phyloP scores from a whole-genome alignment of 2,797 vertebrate genomes.

The Avahi laniger region DNA sequence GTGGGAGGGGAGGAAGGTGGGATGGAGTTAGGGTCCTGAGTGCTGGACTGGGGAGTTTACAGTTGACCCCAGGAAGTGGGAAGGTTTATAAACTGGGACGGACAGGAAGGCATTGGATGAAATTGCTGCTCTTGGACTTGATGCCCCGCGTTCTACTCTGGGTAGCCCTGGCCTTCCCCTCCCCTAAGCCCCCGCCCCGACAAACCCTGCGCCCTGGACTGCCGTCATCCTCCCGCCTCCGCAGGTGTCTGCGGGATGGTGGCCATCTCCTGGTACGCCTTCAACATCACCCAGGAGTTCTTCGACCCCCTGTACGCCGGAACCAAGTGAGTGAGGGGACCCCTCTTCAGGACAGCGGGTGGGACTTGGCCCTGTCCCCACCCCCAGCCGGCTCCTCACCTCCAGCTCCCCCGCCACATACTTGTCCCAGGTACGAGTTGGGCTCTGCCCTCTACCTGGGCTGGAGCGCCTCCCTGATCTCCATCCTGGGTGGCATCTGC shows the following conservation, averaged over 20 bases:
- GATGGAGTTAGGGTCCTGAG: not conserved
- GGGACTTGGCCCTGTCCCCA: rapidly evolving
- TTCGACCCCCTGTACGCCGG: slow-evolving; percentile 90
- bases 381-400: not conserved
- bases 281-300: slow-evolving; percentile 93
- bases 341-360: not conserved
- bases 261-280: slow-evolving; percentile 94
- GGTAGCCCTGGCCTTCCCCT: not conserved
- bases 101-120: not conserved
- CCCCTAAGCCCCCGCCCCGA: not conserved
- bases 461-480: slow-evolving; percentile 91
- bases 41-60: not conserved
- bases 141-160: not conserved
- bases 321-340: slow-evolving; percentile 87
- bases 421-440: slow-evolving; percentile 90
- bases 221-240: not conserved
- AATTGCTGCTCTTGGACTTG: not conserved
- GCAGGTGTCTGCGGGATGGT: slow-evolving; percentile 92
- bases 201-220: not conserved
- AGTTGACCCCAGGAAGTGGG: not conserved
- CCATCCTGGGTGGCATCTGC: slow-evolving; percentile 80
- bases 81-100: not conserved
- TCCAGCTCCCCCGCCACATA: slow-evolving; percentile 38
- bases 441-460: slow-evolving; percentile 93
- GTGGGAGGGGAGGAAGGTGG: not conserved